Percentiles rank a stretch among this genome's conserved stretches.
phyloP scores from a whole-genome alignment of 2,113 vertebrate genomes.

The Rattus norvegicus region GRCr8 NC_086032.1:2841501-2842000 shows the following conservation, averaged over 20 bases:
- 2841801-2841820: neutral
- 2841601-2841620: neutral
- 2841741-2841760: neutral
- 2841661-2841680: constrained; percentile 25
- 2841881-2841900: too few relatives aligned
- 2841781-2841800: too few relatives aligned
- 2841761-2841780: too few relatives aligned
- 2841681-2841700: neutral
- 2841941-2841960: too few relatives aligned
- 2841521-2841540: neutral
- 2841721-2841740: constrained; percentile 20
- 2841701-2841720: constrained; percentile 4
- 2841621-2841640: neutral
- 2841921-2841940: too few relatives aligned
- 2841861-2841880: neutral
- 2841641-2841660: neutral
- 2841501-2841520: neutral
- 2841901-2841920: too few relatives aligned
- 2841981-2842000: too few relatives aligned
- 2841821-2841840: neutral
- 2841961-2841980: too few relatives aligned
- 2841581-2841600: neutral
- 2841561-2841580: neutral
- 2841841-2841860: neutral
- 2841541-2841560: neutral